Base-by-base conservation (phyloP, 2,888 invertebrate species). In the Sinohyriopsis cumingii region DNA sequence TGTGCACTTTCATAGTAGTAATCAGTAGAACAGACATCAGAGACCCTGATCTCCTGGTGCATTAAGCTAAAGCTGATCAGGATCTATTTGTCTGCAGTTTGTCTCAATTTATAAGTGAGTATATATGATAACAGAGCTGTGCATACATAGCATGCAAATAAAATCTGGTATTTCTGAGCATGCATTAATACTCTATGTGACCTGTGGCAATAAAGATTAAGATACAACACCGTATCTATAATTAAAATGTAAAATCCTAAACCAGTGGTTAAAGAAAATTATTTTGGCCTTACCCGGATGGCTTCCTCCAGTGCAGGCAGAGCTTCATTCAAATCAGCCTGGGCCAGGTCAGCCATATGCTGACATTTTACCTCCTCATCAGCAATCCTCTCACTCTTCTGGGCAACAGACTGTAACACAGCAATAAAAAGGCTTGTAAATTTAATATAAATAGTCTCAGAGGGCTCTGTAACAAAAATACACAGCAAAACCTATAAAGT, bases 281-380 rank as follows among this genome's bases (percentile, higher is more conserved):
- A 28, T 9, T 15, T 22, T 20, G 19, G 45, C 54, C 78, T 75
- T 71, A 92, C 92, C 89, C 88, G 90, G 86, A 95, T 93, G 45
- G 96, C 96, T 83, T 95, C 96, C 56, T 96, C 94, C 1, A 97
- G 90, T 20, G 96, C 95, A 0, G 96, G 97, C 93, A 97, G 93
- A 4, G 95, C 96, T 78, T 94, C 93, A 71, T 94, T 94, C 65
- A 97, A 91, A 90, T 97, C 96, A 25, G 94, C 92, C 89, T 95
- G 93, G 53, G 96, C 96, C 1, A 95, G 92, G 67, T 94, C 94
- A 0, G 96, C 96, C 86, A 96, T 92, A 86, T 93, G 93, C 90
- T 95, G 93, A 88, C 96, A 96, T 84, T 94, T 94, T 9, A 92
- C 91, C 88, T 96, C 95, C 84, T 96, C 96, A 82, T 95, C 94